Base-by-base conservation (phyloP, 2,888 invertebrate genomes). In the Dusona sp. region DNA sequence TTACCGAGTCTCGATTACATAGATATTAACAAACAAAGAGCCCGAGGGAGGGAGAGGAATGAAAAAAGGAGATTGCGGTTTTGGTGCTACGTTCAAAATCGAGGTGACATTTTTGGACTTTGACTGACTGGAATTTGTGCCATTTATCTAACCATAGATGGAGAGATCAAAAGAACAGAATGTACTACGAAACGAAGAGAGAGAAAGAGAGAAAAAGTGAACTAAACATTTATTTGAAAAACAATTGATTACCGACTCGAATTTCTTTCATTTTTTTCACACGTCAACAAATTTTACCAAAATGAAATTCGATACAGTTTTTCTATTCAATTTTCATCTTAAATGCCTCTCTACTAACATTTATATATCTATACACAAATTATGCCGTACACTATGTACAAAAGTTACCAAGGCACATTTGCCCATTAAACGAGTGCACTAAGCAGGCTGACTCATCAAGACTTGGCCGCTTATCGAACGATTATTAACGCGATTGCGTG, bases 381-480 rank as follows among this genome's bases (percentile, higher is more conserved):
- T 9, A 22, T 11, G 25, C 2, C 7, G 22, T 11, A 9, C 19
- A 42, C 38, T 29, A 22, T 29, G 42, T 25, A 72, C 19, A 51
- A 78, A 65, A 72, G 36, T 42, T 25, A 19, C 22, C 77, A 51
- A 33, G 38, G 74, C 25, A 22, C 78, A 65, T 78, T 83, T 51
- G 78, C 72, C 64, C 78, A 67, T 67, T 54, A 45, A 48, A 16
- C 65, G 22, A 48, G 87, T 89, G 88, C 84, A 80, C 84, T 72
- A 36, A 81, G 80, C 79, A 74, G 64, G 86, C 88, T 90, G 88
- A 89, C 88, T 89, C 83, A 85, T 87, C 80, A 81, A 84, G 68
- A 81, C 22, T 73, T 64, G 70, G 33, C 51, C 65, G 80, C 79
- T 87, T 84, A 87, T 86, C 86, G 81, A 87, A 84, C 83, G 83